A percentile compares a stretch with the other conserved stretches of the same genome.
Conservation (phyloP, 1,140 invertebrate genomes). For the Conopomorpha cramerella region DNA sequence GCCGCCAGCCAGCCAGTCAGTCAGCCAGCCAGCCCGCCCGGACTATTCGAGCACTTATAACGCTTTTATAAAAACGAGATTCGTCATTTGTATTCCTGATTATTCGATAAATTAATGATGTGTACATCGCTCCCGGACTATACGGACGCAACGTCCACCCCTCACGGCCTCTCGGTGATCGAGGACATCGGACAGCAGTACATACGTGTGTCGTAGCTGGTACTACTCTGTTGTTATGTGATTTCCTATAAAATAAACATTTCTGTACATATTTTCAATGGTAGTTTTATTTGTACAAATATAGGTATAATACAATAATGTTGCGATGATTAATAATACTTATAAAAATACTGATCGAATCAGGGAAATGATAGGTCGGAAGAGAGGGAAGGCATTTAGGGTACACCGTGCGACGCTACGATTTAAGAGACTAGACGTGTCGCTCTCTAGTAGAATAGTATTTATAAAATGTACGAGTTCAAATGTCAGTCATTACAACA, state of each 20-base stretch:
- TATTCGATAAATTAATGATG: slow-evolving; percentile 39
- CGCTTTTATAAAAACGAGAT: slow-evolving; percentile 55
- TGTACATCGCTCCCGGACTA: slow-evolving; percentile 40
- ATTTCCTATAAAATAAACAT: slow-evolving; percentile 57
- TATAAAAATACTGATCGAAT: not conserved
- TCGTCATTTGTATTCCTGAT: slow-evolving; percentile 56
- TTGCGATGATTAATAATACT: not conserved
- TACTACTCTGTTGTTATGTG: slow-evolving; percentile 48
- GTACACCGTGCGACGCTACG: slow-evolving; percentile 26
- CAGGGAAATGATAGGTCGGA: slow-evolving; percentile 5
- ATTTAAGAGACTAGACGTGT: slow-evolving; percentile 26
- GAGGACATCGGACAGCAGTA: slow-evolving; percentile 28
- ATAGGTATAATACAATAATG: slow-evolving; percentile 4
- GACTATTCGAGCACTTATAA: slow-evolving; percentile 45
- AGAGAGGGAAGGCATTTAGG: slow-evolving; percentile 14
- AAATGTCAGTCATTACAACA: slow-evolving; percentile 30
- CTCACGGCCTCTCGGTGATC: slow-evolving; percentile 21
- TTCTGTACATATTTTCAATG: slow-evolving; percentile 59
- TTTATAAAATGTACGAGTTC: slow-evolving; percentile 22
- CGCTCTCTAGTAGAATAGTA: slow-evolving; percentile 16
- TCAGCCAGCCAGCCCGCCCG: not conserved
- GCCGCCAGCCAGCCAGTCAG: not conserved
- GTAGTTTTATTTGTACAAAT: slow-evolving; percentile 48
- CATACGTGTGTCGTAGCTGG: slow-evolving; percentile 31
- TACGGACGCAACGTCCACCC: slow-evolving; percentile 10